A percentile compares a stretch with the other conserved stretches of the same genome.
These are phyloP conservation scores for Cervus canadensis DNA, from an alignment of 2,113 vertebrate species.

Conservation along the genomic window DNA sequence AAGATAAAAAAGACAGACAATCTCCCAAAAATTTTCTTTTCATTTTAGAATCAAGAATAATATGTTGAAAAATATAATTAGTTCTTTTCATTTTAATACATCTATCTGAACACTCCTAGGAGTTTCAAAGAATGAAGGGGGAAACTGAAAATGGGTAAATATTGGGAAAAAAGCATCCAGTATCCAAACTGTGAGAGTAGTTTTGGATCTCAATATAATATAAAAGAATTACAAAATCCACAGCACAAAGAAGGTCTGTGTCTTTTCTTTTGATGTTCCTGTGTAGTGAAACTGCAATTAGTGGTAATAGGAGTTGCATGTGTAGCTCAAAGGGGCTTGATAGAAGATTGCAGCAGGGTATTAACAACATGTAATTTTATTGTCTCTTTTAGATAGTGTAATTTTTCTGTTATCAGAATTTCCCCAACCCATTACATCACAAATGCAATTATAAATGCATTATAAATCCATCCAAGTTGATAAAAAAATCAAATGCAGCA, in stretches of 20 bases:
- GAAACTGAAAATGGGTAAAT: constrained; percentile 29
- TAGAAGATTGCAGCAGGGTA: background rate
- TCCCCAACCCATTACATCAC: constrained; percentile 4
- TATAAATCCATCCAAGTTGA: constrained; percentile 41
- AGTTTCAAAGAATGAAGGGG: background rate
- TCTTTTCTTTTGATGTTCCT: constrained; percentile 30
- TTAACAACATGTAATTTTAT: constrained; percentile 53
- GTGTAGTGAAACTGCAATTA: constrained; percentile 29
- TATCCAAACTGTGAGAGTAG: constrained; percentile 20
- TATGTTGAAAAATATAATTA: background rate
- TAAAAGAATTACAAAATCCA: constrained; percentile 23
- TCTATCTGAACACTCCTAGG: background rate
- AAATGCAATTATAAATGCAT: constrained; percentile 52
- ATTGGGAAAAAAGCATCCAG: constrained; percentile 25
- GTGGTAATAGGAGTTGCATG: background rate
- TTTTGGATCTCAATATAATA: constrained; percentile 7
- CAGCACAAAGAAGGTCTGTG: constrained; percentile 14
- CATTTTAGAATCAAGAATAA: background rate
- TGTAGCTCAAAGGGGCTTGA: constrained; percentile 26
- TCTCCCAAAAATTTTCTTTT: background rate
- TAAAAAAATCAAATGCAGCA: constrained; percentile 48
- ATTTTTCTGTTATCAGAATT: constrained; percentile 56
- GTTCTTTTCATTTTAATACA: constrained; percentile 2
- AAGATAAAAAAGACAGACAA: background rate
- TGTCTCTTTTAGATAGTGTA: constrained; percentile 38